Percentiles rank a stretch among this genome's conserved stretches.
Conservation (phyloP, 2,888 invertebrate genomes). For the Drosophila falleni region DNA sequence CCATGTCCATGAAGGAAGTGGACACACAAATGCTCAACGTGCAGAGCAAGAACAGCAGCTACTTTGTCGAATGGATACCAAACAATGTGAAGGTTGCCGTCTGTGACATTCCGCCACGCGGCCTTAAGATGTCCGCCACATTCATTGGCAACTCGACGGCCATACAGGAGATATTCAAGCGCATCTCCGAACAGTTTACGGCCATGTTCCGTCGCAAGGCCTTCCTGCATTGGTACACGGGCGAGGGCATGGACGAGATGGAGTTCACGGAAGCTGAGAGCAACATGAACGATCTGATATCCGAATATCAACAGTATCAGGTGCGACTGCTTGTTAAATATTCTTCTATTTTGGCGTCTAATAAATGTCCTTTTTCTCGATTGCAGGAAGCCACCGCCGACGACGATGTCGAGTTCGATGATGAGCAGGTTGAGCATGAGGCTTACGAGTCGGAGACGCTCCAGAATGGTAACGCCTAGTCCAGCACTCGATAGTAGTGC, state of each 20-base stretch:
- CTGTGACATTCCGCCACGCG: constrained; percentile 95
- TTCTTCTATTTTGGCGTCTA: neutral
- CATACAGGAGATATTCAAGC: constrained; percentile 96
- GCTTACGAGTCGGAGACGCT: constrained; percentile 77
- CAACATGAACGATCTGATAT: constrained; percentile 98
- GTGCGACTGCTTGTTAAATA: constrained; percentile 95
- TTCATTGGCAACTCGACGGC: constrained; percentile 97
- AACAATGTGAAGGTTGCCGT: constrained; percentile 97
- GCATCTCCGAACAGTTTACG: constrained; percentile 96
- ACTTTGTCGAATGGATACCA: constrained; percentile 97
- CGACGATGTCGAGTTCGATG: constrained; percentile 88
- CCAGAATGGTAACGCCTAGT: constrained; percentile 82
- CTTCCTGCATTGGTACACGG: constrained; percentile 99
- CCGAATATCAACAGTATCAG: constrained; percentile 97
- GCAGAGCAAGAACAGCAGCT: constrained; percentile 96
- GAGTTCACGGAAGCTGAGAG: constrained; percentile 97
- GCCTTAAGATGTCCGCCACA: constrained; percentile 97
- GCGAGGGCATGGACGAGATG: constrained; percentile 99
- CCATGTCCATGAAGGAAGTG: constrained; percentile 97
- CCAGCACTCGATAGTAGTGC: constrained; percentile 15
- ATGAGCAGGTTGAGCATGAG: constrained; percentile 85
- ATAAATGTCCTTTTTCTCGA: neutral
- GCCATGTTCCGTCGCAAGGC: constrained; percentile 99
- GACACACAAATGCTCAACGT: constrained; percentile 97
- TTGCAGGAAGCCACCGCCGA: constrained; percentile 87